These are phyloP conservation scores for Brachyistius frenatus DNA, from an alignment of 2,113 vertebrate genomes.

Conservation along the genomic window DNA sequence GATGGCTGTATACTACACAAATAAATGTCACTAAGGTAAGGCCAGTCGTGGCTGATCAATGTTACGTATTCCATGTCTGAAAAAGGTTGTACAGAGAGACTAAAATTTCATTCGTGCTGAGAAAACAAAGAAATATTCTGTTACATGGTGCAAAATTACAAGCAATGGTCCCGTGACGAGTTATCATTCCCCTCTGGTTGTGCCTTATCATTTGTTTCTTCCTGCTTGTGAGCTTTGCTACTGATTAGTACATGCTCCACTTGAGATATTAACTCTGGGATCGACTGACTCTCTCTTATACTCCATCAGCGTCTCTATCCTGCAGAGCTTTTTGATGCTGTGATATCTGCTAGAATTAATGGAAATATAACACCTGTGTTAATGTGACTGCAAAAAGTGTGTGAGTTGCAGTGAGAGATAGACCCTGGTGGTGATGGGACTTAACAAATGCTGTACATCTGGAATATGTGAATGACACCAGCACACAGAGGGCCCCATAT, in stretches of 20 bases:
- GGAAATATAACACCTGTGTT: conserved; percentile 36
- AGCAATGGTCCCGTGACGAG: conserved; percentile 20
- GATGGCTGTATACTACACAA: neutral
- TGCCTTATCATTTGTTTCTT: conserved; percentile 58
- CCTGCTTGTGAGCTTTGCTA: conserved; percentile 51
- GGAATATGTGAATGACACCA: conserved; percentile 37
- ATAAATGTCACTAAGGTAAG: neutral
- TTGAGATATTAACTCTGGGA: conserved; percentile 70
- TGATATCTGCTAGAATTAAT: conserved; percentile 38
- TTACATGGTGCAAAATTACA: conserved; percentile 28
- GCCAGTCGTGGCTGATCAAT: too few relatives aligned
- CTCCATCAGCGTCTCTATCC: conserved; percentile 45
- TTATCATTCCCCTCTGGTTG: conserved; percentile 41
- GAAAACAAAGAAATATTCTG: conserved; percentile 23
- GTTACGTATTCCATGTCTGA: neutral
- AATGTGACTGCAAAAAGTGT: conserved; percentile 14
- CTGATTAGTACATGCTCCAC: conserved; percentile 67
- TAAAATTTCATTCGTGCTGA: conserved; percentile 2
- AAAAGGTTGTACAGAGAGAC: neutral
- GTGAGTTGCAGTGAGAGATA: conserved; percentile 11
- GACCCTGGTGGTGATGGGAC: neutral
- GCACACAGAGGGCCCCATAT: conserved; percentile 58
- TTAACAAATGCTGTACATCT: conserved; percentile 44
- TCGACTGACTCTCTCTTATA: conserved; percentile 51
- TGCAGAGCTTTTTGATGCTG: conserved; percentile 47